These are phyloP conservation scores for Chloropsis hardwickii DNA, from an alignment of 2,113 vertebrate species.

Conservation along the genomic window DNA sequence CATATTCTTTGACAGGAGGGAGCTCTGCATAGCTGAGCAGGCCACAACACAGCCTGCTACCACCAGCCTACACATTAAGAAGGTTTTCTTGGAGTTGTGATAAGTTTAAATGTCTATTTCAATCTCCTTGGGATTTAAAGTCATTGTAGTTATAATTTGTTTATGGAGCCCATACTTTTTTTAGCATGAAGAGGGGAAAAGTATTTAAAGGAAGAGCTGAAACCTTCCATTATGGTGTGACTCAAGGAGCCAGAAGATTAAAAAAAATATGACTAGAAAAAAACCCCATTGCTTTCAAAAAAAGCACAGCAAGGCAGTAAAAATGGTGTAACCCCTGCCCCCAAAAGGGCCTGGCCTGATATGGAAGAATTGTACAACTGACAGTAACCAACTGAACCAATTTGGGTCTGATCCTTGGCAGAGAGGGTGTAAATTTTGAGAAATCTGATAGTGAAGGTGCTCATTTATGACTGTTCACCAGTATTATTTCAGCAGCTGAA, in stretches of 20 bases:
- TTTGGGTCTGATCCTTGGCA: neutral
- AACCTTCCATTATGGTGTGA: neutral
- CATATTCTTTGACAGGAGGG: neutral
- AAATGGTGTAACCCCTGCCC: neutral
- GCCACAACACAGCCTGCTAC: neutral
- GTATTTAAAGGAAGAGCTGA: neutral
- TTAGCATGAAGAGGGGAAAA: neutral
- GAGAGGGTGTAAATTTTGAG: neutral
- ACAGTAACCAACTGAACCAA: neutral
- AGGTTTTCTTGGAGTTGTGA: accelerated
- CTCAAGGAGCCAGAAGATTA: neutral
- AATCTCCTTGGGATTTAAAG: neutral
- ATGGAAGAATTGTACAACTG: accelerated
- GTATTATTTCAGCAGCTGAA: neutral
- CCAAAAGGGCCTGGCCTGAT: neutral
- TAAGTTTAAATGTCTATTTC: neutral
- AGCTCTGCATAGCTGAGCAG: neutral
- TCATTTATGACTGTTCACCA: neutral
- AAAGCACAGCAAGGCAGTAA: neutral
- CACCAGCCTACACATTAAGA: neutral
- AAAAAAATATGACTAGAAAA: neutral
- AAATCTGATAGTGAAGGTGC: neutral
- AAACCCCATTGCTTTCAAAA: neutral
- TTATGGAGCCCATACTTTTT: neutral
- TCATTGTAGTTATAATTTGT: neutral